phyloP scores from a whole-genome alignment of 2,113 vertebrate species.

The Xenopus tropicalis region DNA sequence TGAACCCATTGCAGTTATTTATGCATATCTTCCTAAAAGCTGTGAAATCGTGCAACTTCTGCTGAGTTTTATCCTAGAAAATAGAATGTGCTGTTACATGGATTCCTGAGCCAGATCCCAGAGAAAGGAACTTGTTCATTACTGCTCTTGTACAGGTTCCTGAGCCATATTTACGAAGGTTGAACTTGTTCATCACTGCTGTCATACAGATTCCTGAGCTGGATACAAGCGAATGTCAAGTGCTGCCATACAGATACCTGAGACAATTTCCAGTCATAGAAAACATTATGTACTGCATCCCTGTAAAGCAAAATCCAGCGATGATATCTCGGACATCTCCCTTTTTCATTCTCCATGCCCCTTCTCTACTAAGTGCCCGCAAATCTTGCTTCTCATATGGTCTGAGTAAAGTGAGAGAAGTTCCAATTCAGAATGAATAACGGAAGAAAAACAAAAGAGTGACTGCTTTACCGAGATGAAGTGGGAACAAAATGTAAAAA shows the following conservation, averaged over 20 bases:
- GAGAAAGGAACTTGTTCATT: slow-evolving; percentile 15
- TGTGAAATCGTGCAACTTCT: slow-evolving; percentile 11
- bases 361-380: neutral
- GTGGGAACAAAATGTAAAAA: neutral
- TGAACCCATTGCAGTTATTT: neutral
- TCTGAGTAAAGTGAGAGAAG: neutral
- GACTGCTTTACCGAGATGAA: neutral
- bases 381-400: neutral
- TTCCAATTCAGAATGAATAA: neutral
- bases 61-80: neutral
- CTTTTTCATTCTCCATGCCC: neutral
- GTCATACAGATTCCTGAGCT: slow-evolving; percentile 15
- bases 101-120: slow-evolving; percentile 33
- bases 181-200: slow-evolving; percentile 21
- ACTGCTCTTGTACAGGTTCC: slow-evolving; percentile 10
- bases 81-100: slow-evolving; percentile 10
- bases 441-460: neutral
- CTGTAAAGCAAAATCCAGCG: neutral
- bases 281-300: neutral
- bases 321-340: too few relatives aligned
- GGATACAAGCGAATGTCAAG: slow-evolving; percentile 3
- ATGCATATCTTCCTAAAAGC: slow-evolving; percentile 9
- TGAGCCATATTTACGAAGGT: slow-evolving; percentile 14
- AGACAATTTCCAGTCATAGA: slow-evolving; percentile 18
- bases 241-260: slow-evolving; percentile 21